A percentile compares a stretch with the other conserved stretches of the same genome.
Evolutionary conservation across 2,113 vertebrate species (phyloP).

Genomic region (Tyto alba): DNA sequence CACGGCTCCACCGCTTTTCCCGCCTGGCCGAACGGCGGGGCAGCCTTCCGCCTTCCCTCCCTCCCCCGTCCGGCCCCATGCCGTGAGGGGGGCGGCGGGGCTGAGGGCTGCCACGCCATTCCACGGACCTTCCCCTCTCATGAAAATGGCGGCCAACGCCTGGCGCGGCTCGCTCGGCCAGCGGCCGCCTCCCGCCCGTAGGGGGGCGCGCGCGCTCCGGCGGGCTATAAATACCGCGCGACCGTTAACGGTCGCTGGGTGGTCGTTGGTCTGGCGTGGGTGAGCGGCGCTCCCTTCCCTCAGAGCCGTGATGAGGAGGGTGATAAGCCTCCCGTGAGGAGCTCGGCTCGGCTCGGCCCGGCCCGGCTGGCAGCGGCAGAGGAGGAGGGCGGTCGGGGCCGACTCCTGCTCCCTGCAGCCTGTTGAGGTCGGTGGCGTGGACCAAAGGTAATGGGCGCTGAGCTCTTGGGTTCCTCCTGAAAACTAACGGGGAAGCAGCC

Average conservation of each 20-base stretch:
- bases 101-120: not conserved
- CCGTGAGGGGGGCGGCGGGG: not conserved
- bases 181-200: not conserved
- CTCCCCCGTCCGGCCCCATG: not conserved
- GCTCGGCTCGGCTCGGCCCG: no score
- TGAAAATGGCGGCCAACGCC: not conserved
- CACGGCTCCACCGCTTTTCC: rapidly evolving
- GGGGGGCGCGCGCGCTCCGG: no score
- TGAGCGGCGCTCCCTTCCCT: rapidly evolving
- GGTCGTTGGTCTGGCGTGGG: rapidly evolving
- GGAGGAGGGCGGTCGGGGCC: rapidly evolving
- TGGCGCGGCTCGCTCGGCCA: not conserved
- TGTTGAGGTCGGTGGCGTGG: rapidly evolving
- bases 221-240: not conserved
- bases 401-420: no score
- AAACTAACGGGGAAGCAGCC: rapidly evolving
- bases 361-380: rapidly evolving
- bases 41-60: rapidly evolving
- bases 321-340: no score
- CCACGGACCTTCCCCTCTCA: rapidly evolving
- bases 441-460: rapidly evolving
- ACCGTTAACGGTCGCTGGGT: no score
- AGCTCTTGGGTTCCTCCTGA: no score
- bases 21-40: rapidly evolving
- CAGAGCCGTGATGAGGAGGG: no score